These are phyloP conservation scores for Drosophila parthenogenetica DNA, from an alignment of 2,888 invertebrate species.

Conservation along the genomic window DNA sequence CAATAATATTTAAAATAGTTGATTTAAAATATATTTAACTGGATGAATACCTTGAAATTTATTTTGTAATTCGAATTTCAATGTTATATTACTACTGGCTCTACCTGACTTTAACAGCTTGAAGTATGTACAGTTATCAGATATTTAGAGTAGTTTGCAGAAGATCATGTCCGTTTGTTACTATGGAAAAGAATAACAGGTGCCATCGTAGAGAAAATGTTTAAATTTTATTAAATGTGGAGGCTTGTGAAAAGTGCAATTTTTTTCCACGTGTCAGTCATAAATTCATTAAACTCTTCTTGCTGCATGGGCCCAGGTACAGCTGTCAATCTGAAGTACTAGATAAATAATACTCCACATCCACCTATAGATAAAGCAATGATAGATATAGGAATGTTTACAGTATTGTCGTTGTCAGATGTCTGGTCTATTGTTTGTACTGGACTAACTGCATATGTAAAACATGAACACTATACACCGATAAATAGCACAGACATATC, in stretches of 20 bases:
- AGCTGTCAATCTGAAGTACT: slow-evolving; percentile 75
- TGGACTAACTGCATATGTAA: slow-evolving; percentile 29
- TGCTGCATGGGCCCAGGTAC: slow-evolving; percentile 42
- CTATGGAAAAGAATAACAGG: neutral
- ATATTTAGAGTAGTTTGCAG: neutral
- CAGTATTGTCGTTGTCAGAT: slow-evolving; percentile 55
- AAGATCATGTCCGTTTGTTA: neutral
- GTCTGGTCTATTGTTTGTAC: slow-evolving; percentile 38
- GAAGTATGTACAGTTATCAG: neutral
- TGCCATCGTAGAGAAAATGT: neutral
- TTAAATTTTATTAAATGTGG: neutral
- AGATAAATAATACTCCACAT: slow-evolving; percentile 57
- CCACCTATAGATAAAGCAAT: slow-evolving; percentile 54
- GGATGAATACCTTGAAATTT: neutral
- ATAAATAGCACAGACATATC: slow-evolving; percentile 21
- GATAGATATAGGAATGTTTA: slow-evolving; percentile 58
- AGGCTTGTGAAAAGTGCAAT: slow-evolving; percentile 56
- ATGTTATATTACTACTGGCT: neutral
- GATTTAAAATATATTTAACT: neutral
- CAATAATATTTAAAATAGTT: neutral
- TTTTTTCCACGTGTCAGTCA: slow-evolving; percentile 44
- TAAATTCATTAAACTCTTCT: slow-evolving; percentile 43
- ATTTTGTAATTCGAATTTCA: too few species aligned
- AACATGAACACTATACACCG: neutral
- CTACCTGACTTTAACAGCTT: neutral